A percentile compares a stretch with the other conserved stretches of the same genome.
These are phyloP conservation scores for Papilio polytes DNA, from an alignment of 1,140 invertebrate species.

Conservation along the genomic window DNA sequence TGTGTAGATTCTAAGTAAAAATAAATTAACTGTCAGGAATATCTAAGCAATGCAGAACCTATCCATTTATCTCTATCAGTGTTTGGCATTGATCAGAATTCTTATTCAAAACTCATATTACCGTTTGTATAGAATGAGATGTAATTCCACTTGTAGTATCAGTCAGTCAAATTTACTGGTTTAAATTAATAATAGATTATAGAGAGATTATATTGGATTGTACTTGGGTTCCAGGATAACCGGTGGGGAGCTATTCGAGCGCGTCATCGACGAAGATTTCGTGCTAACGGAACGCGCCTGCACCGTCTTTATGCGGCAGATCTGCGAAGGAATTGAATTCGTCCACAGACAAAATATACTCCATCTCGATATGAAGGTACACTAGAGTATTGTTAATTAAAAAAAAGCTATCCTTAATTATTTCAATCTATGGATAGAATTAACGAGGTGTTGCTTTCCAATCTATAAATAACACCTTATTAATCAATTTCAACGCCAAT, in stretches of 20 bases:
- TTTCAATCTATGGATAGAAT: neutral
- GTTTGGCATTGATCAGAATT: too few relatives aligned
- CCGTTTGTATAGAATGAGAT: too few relatives aligned
- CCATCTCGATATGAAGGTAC: constrained; percentile 98
- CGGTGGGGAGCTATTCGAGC: constrained; percentile 98
- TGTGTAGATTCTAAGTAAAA: too few relatives aligned
- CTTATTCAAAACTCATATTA: too few relatives aligned
- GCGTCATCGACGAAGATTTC: constrained; percentile 99
- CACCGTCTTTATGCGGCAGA: constrained; percentile 98
- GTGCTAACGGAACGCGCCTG: constrained; percentile 97
- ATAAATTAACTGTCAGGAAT: too few relatives aligned
- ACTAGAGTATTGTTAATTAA: constrained; percentile 27
- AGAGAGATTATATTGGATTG: neutral
- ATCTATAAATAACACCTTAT: neutral
- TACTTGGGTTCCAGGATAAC: constrained; percentile 89
- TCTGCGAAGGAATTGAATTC: constrained; percentile 98
- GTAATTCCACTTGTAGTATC: neutral
- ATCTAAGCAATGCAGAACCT: too few relatives aligned
- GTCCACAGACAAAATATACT: constrained; percentile 97
- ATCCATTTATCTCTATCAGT: too few relatives aligned
- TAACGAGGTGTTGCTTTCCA: neutral
- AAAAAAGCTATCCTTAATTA: neutral
- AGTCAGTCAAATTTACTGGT: neutral
- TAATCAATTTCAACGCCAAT: neutral
- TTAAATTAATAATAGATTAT: neutral